phyloP scores from a whole-genome alignment of 2,888 invertebrate genomes.

The Salticus scenicus region DNA sequence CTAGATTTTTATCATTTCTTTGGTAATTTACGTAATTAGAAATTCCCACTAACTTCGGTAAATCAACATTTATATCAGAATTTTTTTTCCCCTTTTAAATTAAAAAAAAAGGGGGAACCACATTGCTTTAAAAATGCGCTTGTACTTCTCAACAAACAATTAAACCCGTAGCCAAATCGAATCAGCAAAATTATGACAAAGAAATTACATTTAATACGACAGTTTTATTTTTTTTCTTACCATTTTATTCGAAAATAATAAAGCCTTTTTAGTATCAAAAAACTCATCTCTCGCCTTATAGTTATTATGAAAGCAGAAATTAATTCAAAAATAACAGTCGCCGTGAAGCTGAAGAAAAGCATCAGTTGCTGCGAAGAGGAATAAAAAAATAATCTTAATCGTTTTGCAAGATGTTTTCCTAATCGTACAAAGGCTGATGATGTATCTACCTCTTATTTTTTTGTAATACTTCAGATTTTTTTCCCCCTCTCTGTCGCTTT shows the following conservation, averaged over 20 bases:
- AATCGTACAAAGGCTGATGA: slow-evolving; percentile 60
- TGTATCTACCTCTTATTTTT: slow-evolving; percentile 54
- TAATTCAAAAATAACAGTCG: slow-evolving; percentile 69
- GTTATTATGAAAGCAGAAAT: slow-evolving; percentile 53
- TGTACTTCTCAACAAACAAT: slow-evolving; percentile 8
- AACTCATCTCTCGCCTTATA: slow-evolving; percentile 32
- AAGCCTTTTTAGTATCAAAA: slow-evolving; percentile 18
- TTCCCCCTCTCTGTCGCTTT: slow-evolving; percentile 21
- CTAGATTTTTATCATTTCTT: background rate
- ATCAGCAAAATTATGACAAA: slow-evolving; percentile 16
- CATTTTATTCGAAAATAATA: slow-evolving; percentile 12
- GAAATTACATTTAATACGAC: slow-evolving; percentile 17
- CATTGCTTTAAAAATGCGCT: background rate
- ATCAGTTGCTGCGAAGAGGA: slow-evolving; percentile 7
- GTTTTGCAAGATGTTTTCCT: slow-evolving; percentile 68
- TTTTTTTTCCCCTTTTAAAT: background rate
- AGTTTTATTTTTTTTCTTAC: slow-evolving; percentile 4
- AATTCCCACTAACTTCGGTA: background rate
- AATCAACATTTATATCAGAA: background rate
- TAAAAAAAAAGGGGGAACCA: background rate
- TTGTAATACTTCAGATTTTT: slow-evolving; percentile 50
- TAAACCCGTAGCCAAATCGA: slow-evolving; percentile 5
- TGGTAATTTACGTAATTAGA: background rate
- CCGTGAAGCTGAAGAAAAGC: slow-evolving; percentile 18
- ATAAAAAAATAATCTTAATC: slow-evolving; percentile 53